Evolutionary conservation across 2,888 invertebrate species (phyloP), one percentile per base, ranked within the genome.

Genomic region (Coremacera marginata): DNA sequence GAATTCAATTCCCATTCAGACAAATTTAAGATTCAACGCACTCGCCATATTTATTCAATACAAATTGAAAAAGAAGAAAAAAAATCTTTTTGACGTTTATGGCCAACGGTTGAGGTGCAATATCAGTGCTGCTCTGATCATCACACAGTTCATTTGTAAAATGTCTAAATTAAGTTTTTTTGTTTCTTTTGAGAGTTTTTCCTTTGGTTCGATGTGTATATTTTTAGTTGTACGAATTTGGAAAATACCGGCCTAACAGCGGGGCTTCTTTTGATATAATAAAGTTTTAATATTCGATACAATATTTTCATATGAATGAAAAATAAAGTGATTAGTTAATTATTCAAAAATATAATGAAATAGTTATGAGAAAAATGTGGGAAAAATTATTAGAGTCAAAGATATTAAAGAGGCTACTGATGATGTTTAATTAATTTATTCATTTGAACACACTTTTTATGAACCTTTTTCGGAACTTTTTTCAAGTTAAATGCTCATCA

Each of bases 1-100:
- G 25, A 60, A 60, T 60, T 60, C 60, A 60, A 60, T 60, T n/a
- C 44, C 37, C 67, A 67, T 67, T 67, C 67, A 67, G 22, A 34
- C 22, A 37, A 19, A 37, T 67, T 67, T 67, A 44, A 67, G 67
- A 37, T 67, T 67, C 19, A 63, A 60, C 57, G 57, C 57, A 60
- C 57, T 60, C 57, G 57, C 25, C 44, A 44, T 44, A 14, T 22
- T 22, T 27, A 11, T 25, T 8, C 44, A 44, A 44, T 27, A 14
- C 25, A 25, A 60, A 25, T 22, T 60, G 3, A 8, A 60, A 25
- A 60, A 19, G 11, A 57, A 57, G 7, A 57, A 60, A 11, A 25
- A 14, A 11, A 22, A 22, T 44, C 9, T 5, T 25, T 27, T 27
- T 4, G 57, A 9, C 25, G 57, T 9, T 19, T 22, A 22, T 27